Evolutionary conservation across 2,888 invertebrate species (phyloP).

Genomic region (Charanyca ferruginea): DNA sequence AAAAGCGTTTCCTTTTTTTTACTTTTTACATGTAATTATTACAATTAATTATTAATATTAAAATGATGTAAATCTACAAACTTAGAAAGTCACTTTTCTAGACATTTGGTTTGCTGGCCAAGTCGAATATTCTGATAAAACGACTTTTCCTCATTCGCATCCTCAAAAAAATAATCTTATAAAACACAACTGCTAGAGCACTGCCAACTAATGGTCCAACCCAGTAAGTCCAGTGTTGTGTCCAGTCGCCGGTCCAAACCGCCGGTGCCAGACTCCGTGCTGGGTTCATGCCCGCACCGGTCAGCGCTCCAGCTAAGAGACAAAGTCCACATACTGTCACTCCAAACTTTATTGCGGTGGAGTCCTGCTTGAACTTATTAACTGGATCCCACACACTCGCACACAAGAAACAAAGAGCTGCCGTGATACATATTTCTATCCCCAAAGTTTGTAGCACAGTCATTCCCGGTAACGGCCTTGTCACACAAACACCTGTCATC

Average conservation of each 20-base stretch:
- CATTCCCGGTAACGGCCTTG: constrained; percentile 88
- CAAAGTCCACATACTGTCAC: constrained; percentile 92
- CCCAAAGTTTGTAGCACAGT: constrained; percentile 89
- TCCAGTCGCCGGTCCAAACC: constrained; percentile 92
- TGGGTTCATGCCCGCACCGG: constrained; percentile 94
- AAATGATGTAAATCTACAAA: too few species aligned
- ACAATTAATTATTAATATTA: too few species aligned
- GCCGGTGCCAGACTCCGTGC: constrained; percentile 94
- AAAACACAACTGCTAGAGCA: constrained; percentile 73
- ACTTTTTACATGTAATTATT: background rate
- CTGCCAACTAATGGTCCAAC: constrained; percentile 90
- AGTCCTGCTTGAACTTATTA: constrained; percentile 92
- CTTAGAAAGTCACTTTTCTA: too few species aligned
- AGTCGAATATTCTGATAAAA: background rate
- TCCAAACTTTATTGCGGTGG: constrained; percentile 92
- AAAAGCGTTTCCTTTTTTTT: too few species aligned
- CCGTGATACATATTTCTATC: constrained; percentile 92
- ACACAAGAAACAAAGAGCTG: constrained; percentile 92
- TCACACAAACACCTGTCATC: constrained; percentile 91
- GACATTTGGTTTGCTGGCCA: background rate
- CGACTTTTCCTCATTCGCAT: too few species aligned
- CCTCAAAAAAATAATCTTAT: constrained; percentile 75
- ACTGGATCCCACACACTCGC: constrained; percentile 95
- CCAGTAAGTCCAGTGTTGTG: constrained; percentile 94
- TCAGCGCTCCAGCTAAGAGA: constrained; percentile 92